Conservation (phyloP, 1,140 invertebrate species). For the Drusus annulatus region DNA sequence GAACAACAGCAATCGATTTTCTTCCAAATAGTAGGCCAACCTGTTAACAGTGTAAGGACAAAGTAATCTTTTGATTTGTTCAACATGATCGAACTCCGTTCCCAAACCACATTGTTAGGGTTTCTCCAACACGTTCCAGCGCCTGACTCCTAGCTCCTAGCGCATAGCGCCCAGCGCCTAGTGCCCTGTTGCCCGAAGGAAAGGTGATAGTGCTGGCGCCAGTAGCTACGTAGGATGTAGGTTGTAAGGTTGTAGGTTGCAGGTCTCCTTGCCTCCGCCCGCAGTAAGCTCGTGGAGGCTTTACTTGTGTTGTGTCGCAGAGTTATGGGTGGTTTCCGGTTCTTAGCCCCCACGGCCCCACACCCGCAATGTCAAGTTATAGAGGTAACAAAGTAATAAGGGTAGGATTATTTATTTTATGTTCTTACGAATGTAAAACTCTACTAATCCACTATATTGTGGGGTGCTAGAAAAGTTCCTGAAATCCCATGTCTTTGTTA, state of each 20-base stretch:
- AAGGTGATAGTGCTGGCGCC: too few relatives aligned
- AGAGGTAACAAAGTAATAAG: slow-evolving; percentile 23
- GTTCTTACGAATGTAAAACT: not conserved
- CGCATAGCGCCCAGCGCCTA: not conserved
- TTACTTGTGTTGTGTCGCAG: slow-evolving; percentile 21
- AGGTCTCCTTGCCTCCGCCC: too few relatives aligned
- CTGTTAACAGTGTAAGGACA: slow-evolving; percentile 31
- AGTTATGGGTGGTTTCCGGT: slow-evolving; percentile 36
- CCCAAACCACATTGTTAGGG: slow-evolving; percentile 24
- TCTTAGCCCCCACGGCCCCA: slow-evolving; percentile 9
- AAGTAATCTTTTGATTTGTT: slow-evolving; percentile 44
- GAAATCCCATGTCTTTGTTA: too few relatives aligned
- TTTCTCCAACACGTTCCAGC: slow-evolving; percentile 7
- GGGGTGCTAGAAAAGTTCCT: not conserved
- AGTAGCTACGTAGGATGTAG: not conserved
- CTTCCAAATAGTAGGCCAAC: slow-evolving; percentile 5
- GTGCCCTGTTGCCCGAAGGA: not conserved
- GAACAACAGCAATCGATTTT: slow-evolving; percentile 19
- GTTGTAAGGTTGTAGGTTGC: not conserved
- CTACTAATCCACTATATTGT: not conserved
- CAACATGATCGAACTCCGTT: slow-evolving; percentile 37
- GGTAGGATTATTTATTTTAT: slow-evolving; percentile 23
- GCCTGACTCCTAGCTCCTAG: not conserved
- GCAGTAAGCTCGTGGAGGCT: not conserved
- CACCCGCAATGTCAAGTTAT: slow-evolving; percentile 34